Percentiles rank a stretch among this genome's conserved stretches.
phyloP scores from a whole-genome alignment of 2,888 invertebrate species.

The Nymphalis polychloros region DNA sequence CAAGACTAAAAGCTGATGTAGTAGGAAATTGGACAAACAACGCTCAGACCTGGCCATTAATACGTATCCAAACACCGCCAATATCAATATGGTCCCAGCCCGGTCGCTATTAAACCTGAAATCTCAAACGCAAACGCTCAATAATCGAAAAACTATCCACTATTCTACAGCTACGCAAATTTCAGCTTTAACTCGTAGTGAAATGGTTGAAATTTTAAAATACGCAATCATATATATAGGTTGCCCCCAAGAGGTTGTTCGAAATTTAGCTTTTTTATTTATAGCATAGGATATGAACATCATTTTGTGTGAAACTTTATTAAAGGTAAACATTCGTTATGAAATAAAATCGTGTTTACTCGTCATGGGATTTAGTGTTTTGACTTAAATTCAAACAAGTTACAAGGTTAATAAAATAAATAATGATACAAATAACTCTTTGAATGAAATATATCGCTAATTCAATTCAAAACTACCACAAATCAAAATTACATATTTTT shows the following conservation, averaged over 20 bases:
- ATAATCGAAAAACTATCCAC: slow-evolving; percentile 27
- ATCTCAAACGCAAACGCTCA: slow-evolving; percentile 22
- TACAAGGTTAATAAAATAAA: background rate
- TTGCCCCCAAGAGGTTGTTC: slow-evolving; percentile 1
- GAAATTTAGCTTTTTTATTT: slow-evolving; percentile 3
- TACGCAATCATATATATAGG: background rate
- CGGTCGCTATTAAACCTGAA: slow-evolving; percentile 24
- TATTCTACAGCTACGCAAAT: background rate
- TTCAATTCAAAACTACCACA: too few species aligned
- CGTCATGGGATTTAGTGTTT: slow-evolving; percentile 5
- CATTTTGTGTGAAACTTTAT: slow-evolving; percentile 3
- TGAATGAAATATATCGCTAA: background rate
- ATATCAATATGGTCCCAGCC: slow-evolving; percentile 22
- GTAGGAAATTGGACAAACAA: slow-evolving; percentile 12
- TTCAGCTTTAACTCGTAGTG: background rate
- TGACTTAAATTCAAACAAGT: slow-evolving; percentile 5
- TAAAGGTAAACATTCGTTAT: slow-evolving; percentile 11
- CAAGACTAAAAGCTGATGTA: slow-evolving; percentile 4
- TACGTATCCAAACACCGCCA: slow-evolving; percentile 24
- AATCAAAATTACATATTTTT: too few species aligned
- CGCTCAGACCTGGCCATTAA: slow-evolving; percentile 13
- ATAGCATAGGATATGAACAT: slow-evolving; percentile 8
- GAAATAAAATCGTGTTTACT: slow-evolving; percentile 5
- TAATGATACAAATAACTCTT: background rate
- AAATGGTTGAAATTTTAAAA: slow-evolving; percentile 11